phyloP scores from a whole-genome alignment of 2,797 vertebrate genomes.

The Melanogrammus aeglefinus region DNA sequence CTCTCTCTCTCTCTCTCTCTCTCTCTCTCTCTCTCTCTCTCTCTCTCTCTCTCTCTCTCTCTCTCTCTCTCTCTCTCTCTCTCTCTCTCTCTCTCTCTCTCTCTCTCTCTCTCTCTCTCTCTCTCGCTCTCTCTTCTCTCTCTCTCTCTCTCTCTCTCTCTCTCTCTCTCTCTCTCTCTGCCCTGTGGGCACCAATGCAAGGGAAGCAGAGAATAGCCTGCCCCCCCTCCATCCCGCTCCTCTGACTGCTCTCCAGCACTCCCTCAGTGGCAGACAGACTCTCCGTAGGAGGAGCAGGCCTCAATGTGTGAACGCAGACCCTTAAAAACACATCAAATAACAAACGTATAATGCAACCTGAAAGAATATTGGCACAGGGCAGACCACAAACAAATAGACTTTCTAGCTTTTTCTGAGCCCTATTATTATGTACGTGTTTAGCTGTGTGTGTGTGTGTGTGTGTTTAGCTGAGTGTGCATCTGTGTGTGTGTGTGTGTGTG shows the following conservation, averaged over 20 bases:
- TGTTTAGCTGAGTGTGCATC: no score
- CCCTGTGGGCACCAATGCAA: constrained; percentile 63
- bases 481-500: not conserved
- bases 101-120: constrained; percentile 8
- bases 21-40: not conserved
- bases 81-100: not conserved
- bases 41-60: no score
- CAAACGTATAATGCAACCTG: not conserved
- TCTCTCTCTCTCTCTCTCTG: constrained; percentile 18
- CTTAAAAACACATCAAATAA: constrained; percentile 16
- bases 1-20: not conserved
- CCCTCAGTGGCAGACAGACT: constrained; percentile 36
- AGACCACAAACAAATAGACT: constrained; percentile 38
- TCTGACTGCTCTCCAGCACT: constrained; percentile 31
- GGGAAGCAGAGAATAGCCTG: constrained; percentile 50
- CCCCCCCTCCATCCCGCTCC: constrained; percentile 42
- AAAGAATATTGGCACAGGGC: constrained; percentile 48
- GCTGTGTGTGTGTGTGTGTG: not conserved
- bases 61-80: not conserved
- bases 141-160: not conserved
- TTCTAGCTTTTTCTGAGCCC: constrained; percentile 4
- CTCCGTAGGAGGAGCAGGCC: constrained; percentile 36
- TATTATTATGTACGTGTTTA: constrained; percentile 14
- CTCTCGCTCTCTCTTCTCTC: not conserved
- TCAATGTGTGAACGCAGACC: constrained; percentile 37